Evolutionary conservation across 2,797 vertebrate species (phyloP).

Genomic region (Bufotes viridis): DNA sequence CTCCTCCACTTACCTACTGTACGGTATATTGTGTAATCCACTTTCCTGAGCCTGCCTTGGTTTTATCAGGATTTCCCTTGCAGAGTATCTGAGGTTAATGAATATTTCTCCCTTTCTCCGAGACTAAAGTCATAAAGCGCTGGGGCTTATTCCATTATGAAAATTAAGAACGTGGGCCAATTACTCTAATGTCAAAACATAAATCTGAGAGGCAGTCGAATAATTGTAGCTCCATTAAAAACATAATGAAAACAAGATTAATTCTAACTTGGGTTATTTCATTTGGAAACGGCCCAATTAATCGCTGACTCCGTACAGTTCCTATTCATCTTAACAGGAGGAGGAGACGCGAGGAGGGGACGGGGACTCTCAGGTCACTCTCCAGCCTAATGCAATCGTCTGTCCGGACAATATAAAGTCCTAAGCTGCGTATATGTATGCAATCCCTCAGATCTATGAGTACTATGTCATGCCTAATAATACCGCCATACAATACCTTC

Average conservation of each 20-base stretch:
- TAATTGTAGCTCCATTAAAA: conserved; percentile 57
- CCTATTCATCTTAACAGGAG: conserved; percentile 45
- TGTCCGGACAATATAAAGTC: neutral
- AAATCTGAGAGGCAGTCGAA: conserved; percentile 50
- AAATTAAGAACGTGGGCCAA: conserved; percentile 44
- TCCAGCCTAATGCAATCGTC: neutral
- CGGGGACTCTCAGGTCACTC: neutral
- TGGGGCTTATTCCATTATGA: conserved; percentile 49
- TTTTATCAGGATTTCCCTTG: neutral
- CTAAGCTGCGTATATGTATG: neutral
- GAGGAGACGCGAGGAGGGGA: neutral
- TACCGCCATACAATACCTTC: neutral
- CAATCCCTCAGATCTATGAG: neutral
- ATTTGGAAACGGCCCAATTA: conserved; percentile 51
- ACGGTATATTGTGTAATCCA: neutral
- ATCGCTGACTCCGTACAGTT: conserved; percentile 14
- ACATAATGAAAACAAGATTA: conserved; percentile 61
- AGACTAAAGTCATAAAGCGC: conserved; percentile 10
- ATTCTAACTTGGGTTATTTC: conserved; percentile 61
- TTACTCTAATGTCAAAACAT: conserved; percentile 53
- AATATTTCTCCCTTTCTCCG: neutral
- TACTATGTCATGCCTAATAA: neutral
- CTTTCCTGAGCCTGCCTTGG: neutral
- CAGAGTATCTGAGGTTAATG: conserved; percentile 29
- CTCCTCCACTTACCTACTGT: neutral